These are phyloP conservation scores for Uria lomvia DNA, from an alignment of 2,113 vertebrate species.

Conservation along the genomic window DNA sequence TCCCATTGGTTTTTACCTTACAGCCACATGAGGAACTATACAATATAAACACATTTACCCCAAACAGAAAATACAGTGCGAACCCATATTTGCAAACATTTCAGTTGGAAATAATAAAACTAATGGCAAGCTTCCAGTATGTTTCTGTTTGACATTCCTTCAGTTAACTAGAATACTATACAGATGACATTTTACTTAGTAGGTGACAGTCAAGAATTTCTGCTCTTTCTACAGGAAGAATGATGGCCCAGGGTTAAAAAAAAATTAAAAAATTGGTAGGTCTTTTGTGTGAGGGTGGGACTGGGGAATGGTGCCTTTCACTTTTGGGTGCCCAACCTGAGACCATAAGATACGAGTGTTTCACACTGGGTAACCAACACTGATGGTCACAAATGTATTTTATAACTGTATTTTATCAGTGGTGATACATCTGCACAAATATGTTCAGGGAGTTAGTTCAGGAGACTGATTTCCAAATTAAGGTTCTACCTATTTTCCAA, in stretches of 20 bases:
- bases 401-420: neutral
- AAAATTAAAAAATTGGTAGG: rapidly evolving
- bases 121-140: neutral
- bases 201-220: neutral
- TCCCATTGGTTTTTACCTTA: neutral
- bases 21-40: neutral
- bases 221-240: neutral
- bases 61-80: neutral
- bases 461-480: neutral
- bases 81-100: neutral
- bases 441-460: neutral
- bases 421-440: neutral
- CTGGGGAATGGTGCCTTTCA: neutral
- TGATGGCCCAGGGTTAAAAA: neutral
- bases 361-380: neutral
- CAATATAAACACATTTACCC: neutral
- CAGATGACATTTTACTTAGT: neutral
- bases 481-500: neutral
- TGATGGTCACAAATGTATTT: neutral
- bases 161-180: neutral
- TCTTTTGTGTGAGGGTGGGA: neutral
- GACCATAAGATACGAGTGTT: neutral
- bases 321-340: neutral
- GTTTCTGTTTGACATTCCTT: neutral
- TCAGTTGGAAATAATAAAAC: slow-evolving; percentile 1